Evolutionary conservation across 2,888 invertebrate species (phyloP).

Genomic region (Cheilosia grossa): DNA sequence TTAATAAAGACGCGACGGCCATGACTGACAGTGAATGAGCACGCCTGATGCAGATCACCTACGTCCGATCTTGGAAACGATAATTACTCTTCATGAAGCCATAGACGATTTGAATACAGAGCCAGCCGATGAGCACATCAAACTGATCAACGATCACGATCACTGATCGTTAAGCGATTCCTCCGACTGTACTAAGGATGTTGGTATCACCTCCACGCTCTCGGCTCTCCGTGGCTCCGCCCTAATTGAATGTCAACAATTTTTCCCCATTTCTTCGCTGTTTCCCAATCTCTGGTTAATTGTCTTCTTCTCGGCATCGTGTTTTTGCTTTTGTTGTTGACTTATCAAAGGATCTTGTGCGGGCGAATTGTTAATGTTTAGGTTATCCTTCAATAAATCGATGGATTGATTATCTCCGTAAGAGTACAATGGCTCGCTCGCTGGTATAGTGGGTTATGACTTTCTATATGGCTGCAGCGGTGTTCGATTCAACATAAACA

Average conservation of each 20-base stretch:
- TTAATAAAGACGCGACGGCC: constrained; percentile 1
- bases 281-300: constrained; percentile 55
- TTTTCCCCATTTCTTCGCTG: background rate
- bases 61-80: constrained; percentile 42
- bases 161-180: constrained; percentile 27
- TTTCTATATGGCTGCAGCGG: constrained; percentile 8
- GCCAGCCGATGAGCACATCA: constrained; percentile 45
- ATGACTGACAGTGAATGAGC: constrained; percentile 20
- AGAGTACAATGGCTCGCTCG: constrained; percentile 3
- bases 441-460: constrained; percentile 25
- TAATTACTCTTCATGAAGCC: constrained; percentile 66
- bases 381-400: constrained; percentile 67
- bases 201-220: constrained; percentile 15
- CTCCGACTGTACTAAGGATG: constrained; percentile 26
- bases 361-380: constrained; percentile 63
- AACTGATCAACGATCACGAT: constrained; percentile 66
- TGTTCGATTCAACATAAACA: constrained; percentile 39
- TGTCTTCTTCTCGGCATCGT: constrained; percentile 54
- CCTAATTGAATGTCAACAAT: constrained; percentile 62
- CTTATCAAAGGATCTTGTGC: constrained; percentile 68
- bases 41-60: constrained; percentile 27
- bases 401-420: constrained; percentile 56
- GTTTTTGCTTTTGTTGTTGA: constrained; percentile 64
- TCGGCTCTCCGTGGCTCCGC: constrained; percentile 13
- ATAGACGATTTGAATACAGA: constrained; percentile 7